Conservation (phyloP, 2,797 vertebrate species). For the Monodelphis domestica region DNA sequence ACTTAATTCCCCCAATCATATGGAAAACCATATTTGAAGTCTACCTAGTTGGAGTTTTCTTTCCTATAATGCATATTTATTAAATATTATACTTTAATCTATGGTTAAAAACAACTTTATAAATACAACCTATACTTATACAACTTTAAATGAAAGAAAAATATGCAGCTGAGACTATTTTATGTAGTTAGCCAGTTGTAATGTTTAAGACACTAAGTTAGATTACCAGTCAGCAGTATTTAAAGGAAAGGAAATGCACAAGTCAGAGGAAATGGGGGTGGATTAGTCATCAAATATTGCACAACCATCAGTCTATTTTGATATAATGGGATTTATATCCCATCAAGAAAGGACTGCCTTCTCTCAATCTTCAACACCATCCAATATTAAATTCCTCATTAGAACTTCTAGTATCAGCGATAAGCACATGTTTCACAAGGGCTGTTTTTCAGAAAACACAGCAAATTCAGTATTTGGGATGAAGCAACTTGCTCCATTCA, state of each 20-base stretch:
- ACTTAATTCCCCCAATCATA: neutral
- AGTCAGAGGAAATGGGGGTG: neutral
- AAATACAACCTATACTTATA: too few relatives aligned
- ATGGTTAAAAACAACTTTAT: too few relatives aligned
- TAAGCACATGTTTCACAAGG: neutral
- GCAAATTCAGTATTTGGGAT: neutral
- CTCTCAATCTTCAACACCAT: neutral
- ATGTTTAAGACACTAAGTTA: constrained; percentile 17
- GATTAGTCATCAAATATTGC: neutral
- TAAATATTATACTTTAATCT: constrained; percentile 19
- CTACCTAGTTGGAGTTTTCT: neutral
- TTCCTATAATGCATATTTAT: neutral
- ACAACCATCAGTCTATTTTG: neutral
- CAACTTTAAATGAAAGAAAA: neutral
- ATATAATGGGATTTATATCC: neutral
- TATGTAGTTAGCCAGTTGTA: neutral
- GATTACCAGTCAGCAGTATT: neutral
- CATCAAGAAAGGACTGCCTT: neutral
- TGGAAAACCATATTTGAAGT: neutral
- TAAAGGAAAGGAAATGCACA: constrained; percentile 27
- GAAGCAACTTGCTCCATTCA: neutral
- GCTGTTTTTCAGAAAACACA: constrained; percentile 30
- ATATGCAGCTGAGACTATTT: neutral
- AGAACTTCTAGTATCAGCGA: constrained; percentile 1
- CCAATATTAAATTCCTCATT: constrained; percentile 19